These are phyloP conservation scores for Orussus abietinus DNA, from an alignment of 1,140 invertebrate species.

Conservation along the genomic window DNA sequence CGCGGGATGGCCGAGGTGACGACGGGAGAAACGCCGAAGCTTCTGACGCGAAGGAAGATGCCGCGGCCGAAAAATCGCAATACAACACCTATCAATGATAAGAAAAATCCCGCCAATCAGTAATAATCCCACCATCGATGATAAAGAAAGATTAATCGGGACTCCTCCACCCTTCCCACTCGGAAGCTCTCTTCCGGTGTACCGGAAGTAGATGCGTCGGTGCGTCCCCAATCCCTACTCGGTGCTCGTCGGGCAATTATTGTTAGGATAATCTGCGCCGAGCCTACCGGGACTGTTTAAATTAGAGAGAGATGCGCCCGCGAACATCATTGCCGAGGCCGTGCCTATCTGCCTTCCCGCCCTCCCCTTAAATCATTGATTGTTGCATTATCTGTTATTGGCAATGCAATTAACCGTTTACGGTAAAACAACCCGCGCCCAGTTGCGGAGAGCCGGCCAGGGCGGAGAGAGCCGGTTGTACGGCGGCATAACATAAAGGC, in stretches of 20 bases:
- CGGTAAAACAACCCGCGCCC: constrained; percentile 40
- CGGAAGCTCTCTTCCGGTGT: too few relatives aligned
- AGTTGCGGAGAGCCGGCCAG: constrained; percentile 1
- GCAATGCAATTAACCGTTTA: constrained; percentile 53
- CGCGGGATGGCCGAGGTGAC: too few relatives aligned
- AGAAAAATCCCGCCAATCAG: too few relatives aligned
- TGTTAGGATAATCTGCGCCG: constrained; percentile 46
- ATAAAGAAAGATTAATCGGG: too few relatives aligned
- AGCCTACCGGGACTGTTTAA: constrained; percentile 47
- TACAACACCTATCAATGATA: too few relatives aligned
- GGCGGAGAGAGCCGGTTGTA: neutral
- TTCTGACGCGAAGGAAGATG: too few relatives aligned
- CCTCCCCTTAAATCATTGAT: constrained; percentile 50
- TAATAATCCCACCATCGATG: too few relatives aligned
- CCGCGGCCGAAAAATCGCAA: too few relatives aligned
- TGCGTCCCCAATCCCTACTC: neutral
- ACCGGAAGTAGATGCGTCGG: too few relatives aligned
- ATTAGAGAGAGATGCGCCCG: constrained; percentile 35
- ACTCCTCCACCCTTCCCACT: too few relatives aligned
- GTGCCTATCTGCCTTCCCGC: constrained; percentile 12
- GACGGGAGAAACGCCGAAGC: too few relatives aligned
- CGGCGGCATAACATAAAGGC: constrained; percentile 6
- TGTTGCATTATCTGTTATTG: constrained; percentile 55
- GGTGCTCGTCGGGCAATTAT: constrained; percentile 45
- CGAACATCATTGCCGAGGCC: constrained; percentile 32